Evolutionary conservation across 1,140 invertebrate genomes (phyloP).

Genomic region (Spodoptera frugiperda): DNA sequence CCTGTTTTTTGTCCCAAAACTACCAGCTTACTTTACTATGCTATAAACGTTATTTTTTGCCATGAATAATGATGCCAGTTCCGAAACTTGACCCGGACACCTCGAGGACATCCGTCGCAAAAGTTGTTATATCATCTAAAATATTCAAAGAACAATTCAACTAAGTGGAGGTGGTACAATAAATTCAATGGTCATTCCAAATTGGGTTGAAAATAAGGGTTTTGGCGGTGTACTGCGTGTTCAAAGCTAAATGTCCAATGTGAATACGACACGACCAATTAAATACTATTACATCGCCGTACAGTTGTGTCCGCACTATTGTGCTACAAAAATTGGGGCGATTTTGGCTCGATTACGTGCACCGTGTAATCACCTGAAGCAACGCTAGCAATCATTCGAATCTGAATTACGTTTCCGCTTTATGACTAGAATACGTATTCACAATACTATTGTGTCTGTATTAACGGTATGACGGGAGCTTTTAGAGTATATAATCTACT

Average conservation of each 20-base stretch:
- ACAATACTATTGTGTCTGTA: constrained; percentile 27
- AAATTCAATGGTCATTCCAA: not conserved
- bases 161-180: not conserved
- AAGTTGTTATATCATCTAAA: no score
- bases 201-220: constrained; percentile 14
- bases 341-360: constrained; percentile 51
- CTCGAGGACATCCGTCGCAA: not conserved
- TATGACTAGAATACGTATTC: constrained; percentile 20
- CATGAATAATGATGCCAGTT: constrained; percentile 9
- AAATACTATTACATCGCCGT: constrained; percentile 56
- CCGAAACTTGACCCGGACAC: constrained; percentile 24
- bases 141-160: no score
- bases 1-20: constrained; percentile 31
- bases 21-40: constrained; percentile 29
- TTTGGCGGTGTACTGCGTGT: not conserved
- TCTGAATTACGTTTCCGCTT: constrained; percentile 52
- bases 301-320: constrained; percentile 57
- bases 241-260: constrained; percentile 25
- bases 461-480: constrained; percentile 37
- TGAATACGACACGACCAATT: constrained; percentile 63
- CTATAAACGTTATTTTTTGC: constrained; percentile 23
- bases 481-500: constrained; percentile 38
- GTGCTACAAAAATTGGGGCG: constrained; percentile 50
- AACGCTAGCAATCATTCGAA: constrained; percentile 52
- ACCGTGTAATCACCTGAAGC: constrained; percentile 57